Evolutionary conservation across 2,888 invertebrate genomes (phyloP).

Genomic region (Cryptus armator): DNA sequence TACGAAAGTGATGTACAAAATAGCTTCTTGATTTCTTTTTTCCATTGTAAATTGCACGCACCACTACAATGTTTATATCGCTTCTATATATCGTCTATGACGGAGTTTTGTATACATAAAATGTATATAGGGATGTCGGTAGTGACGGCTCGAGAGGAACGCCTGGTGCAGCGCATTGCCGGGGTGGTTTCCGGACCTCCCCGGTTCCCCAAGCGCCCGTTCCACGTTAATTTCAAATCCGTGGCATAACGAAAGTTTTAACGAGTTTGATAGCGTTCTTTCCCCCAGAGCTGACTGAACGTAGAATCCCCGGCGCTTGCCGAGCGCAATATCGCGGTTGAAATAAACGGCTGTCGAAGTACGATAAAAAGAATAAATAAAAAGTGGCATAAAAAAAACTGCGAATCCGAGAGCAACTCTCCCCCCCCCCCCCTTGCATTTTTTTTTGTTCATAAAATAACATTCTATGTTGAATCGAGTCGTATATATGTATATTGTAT

Average conservation of each 20-base stretch:
- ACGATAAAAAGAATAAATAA: conserved; percentile 31
- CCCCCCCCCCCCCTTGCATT: too few relatives aligned
- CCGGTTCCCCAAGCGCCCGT: conserved; percentile 30
- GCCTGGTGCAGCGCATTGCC: conserved; percentile 17
- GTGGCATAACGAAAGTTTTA: conserved; percentile 75
- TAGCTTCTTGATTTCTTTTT: conserved; percentile 9
- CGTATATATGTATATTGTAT: background rate
- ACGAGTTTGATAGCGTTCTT: conserved; percentile 75
- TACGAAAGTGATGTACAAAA: conserved; percentile 7
- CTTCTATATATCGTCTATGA: conserved; percentile 4
- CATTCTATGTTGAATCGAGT: background rate
- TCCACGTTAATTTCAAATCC: conserved; percentile 72
- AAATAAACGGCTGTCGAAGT: conserved; percentile 61
- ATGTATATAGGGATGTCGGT: conserved; percentile 26
- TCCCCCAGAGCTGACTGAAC: conserved; percentile 32
- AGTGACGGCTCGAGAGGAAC: conserved; percentile 45
- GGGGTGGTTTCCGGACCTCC: conserved; percentile 48
- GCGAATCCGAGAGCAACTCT: background rate
- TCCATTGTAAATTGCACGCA: conserved; percentile 26
- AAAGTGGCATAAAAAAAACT: background rate
- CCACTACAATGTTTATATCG: conserved; percentile 25
- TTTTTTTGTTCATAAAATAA: background rate
- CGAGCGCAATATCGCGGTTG: conserved; percentile 61
- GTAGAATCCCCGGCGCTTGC: conserved; percentile 28
- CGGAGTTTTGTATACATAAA: conserved; percentile 15